Conservation (phyloP, 2,888 invertebrate species). For the Teinopalpus imperialis region DNA sequence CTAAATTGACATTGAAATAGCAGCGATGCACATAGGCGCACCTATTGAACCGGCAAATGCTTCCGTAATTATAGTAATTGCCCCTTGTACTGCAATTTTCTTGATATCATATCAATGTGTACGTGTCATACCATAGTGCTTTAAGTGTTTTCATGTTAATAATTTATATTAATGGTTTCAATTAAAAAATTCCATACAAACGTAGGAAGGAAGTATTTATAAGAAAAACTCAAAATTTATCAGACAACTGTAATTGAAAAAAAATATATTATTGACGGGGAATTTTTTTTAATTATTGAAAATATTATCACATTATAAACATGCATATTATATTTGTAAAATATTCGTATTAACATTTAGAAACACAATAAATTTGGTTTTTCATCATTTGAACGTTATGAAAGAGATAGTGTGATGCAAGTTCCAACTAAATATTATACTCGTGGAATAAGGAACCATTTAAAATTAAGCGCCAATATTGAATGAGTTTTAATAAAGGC, state of each 20-base stretch:
- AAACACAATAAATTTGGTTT: too few relatives aligned
- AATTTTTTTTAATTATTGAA: too few relatives aligned
- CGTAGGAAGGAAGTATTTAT: too few relatives aligned
- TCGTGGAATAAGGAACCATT: too few relatives aligned
- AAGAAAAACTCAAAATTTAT: too few relatives aligned
- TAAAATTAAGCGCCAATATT: neutral
- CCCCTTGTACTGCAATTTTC: constrained; percentile 10
- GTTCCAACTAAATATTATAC: neutral
- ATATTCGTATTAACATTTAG: too few relatives aligned
- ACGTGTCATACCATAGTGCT: constrained; percentile 6
- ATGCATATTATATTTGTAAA: too few relatives aligned
- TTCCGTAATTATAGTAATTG: constrained; percentile 24
- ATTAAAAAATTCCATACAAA: constrained; percentile 14
- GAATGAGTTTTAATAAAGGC: constrained; percentile 15
- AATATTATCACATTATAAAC: too few relatives aligned
- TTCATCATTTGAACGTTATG: too few relatives aligned
- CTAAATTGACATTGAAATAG: constrained; percentile 23
- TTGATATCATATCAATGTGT: constrained; percentile 8
- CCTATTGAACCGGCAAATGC: constrained; percentile 15
- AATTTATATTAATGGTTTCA: constrained; percentile 1
- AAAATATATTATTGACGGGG: too few relatives aligned
- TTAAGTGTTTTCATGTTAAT: neutral
- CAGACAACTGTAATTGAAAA: too few relatives aligned
- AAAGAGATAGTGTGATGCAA: too few relatives aligned
- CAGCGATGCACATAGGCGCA: constrained; percentile 14